phyloP scores from a whole-genome alignment of 2,113 vertebrate species.

The Trogon surrucura region DNA sequence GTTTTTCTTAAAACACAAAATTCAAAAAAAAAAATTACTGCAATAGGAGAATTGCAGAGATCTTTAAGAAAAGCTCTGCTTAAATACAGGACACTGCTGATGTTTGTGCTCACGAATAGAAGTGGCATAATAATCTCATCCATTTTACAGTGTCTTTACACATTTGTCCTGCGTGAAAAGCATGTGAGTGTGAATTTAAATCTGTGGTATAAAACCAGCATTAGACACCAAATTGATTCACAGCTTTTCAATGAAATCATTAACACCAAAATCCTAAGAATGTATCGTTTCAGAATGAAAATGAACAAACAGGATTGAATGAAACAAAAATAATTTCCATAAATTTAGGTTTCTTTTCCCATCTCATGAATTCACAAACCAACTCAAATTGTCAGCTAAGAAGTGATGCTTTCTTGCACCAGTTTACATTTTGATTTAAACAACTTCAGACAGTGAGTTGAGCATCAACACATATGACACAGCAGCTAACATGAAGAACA shows the following conservation, averaged over 20 bases:
- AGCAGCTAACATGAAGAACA: neutral
- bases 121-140: neutral
- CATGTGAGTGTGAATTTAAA: neutral
- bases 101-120: neutral
- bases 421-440: neutral
- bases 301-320: neutral
- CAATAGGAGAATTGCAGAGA: neutral
- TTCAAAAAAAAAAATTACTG: neutral
- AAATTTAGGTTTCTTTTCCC: neutral
- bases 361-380: neutral
- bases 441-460: neutral
- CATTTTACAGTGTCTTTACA: neutral
- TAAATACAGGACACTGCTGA: neutral
- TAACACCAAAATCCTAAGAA: neutral
- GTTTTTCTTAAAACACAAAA: neutral
- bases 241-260: neutral
- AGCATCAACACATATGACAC: neutral
- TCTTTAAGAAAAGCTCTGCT: neutral
- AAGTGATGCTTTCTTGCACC: neutral
- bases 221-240: neutral
- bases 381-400: neutral
- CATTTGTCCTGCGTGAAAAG: neutral
- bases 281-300: neutral
- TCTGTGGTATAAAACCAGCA: neutral
- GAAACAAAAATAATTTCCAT: conserved; percentile 8